These are phyloP conservation scores for Platycnemis pennipes DNA, from an alignment of 2,888 invertebrate genomes.

Conservation along the genomic window DNA sequence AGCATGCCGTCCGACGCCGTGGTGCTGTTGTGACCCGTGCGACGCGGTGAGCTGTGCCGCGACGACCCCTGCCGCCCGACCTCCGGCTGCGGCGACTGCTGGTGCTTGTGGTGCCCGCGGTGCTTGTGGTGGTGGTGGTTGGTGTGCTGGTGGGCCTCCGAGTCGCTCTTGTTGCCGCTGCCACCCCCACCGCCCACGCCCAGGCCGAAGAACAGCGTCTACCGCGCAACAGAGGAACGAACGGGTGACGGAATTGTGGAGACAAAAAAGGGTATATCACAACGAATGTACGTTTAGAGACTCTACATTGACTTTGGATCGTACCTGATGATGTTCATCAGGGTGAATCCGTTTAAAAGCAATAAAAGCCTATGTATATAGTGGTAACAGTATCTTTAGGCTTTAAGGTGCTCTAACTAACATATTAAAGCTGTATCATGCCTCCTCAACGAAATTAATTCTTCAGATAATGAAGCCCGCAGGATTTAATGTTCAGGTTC, in stretches of 20 bases:
- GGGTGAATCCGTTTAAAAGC: no score
- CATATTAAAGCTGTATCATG: no score
- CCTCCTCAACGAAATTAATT: no score
- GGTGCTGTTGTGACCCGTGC: not conserved
- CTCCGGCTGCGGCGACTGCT: not conserved
- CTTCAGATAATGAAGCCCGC: no score
- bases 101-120: constrained; percentile 53
- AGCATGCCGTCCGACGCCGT: not conserved
- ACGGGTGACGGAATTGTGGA: not conserved
- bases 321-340: no score
- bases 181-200: constrained; percentile 76
- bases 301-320: no score
- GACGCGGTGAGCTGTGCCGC: constrained; percentile 37
- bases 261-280: not conserved
- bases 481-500: no score
- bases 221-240: no score
- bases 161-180: constrained; percentile 74
- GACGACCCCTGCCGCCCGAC: not conserved
- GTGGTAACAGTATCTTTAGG: no score
- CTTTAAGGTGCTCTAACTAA: no score
- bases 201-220: constrained; percentile 75
- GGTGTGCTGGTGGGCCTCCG: constrained; percentile 72
- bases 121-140: constrained; percentile 70
- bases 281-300: no score
- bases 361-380: no score